Evolutionary conservation across 2,888 invertebrate genomes (phyloP).

Genomic region (Cryptus viduatorius): DNA sequence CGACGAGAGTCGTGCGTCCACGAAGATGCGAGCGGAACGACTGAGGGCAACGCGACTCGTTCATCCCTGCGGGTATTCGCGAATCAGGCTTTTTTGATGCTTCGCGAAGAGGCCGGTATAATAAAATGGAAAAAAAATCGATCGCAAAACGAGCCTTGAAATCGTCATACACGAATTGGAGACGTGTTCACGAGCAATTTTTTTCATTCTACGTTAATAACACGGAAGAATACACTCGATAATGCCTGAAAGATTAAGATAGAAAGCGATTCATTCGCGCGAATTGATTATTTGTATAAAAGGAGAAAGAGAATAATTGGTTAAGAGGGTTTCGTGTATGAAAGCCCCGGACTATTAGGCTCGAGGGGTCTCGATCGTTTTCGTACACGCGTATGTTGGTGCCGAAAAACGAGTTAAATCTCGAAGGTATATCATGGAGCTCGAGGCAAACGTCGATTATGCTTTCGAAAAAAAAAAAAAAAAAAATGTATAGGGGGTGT

Average conservation of each 20-base stretch:
- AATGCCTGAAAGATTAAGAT: constrained; percentile 17
- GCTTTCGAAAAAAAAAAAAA: constrained; percentile 37
- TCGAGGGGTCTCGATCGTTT: constrained; percentile 67
- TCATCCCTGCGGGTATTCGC: constrained; percentile 38
- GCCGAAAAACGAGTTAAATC: constrained; percentile 69
- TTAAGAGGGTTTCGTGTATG: constrained; percentile 47
- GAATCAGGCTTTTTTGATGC: constrained; percentile 17
- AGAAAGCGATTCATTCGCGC: constrained; percentile 27
- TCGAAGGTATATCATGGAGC: constrained; percentile 56
- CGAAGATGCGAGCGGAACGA: constrained; percentile 34
- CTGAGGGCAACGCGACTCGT: constrained; percentile 50
- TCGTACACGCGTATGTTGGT: constrained; percentile 49
- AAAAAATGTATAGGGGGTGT: constrained; percentile 32
- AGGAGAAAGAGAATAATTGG: constrained; percentile 1
- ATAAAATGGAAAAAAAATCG: constrained; percentile 34
- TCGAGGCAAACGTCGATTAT: constrained; percentile 69
- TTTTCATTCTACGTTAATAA: neutral
- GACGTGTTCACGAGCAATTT: constrained; percentile 2
- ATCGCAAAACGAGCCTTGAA: constrained; percentile 34
- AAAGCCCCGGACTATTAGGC: constrained; percentile 62
- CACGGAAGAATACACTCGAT: constrained; percentile 13
- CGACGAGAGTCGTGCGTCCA: constrained; percentile 65
- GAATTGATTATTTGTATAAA: constrained; percentile 38
- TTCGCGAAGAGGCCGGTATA: constrained; percentile 38
- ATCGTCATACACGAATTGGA: constrained; percentile 35